phyloP scores from a whole-genome alignment of 2,113 vertebrate species.

The Sakesphorus luctuosus region DNA sequence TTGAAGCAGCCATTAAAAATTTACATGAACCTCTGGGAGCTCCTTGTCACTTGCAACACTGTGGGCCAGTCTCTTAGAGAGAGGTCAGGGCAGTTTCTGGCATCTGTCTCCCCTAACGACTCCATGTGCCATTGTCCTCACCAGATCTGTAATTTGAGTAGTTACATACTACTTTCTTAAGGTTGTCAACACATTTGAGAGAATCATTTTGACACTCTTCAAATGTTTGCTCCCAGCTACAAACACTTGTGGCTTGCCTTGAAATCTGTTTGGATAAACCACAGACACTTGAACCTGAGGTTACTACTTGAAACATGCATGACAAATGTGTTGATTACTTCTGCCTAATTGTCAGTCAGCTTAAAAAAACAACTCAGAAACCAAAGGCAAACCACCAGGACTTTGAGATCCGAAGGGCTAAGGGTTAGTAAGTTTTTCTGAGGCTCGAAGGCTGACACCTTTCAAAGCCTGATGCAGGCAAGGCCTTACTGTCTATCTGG shows the following conservation, averaged over 20 bases:
- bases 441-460: neutral
- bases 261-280: neutral
- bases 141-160: neutral
- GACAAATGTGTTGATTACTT: neutral
- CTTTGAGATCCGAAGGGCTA: neutral
- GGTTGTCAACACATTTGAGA: slow-evolving; percentile 3
- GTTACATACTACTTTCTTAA: neutral
- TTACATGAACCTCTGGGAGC: neutral
- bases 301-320: neutral
- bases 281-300: neutral
- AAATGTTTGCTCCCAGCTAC: neutral
- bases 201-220: neutral
- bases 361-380: neutral
- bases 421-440: neutral
- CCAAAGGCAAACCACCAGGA: neutral
- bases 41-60: neutral
- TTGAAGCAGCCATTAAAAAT: neutral
- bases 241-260: slow-evolving; percentile 11
- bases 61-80: neutral
- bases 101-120: accelerated
- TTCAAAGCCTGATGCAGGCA: neutral
- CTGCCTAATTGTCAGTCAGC: neutral
- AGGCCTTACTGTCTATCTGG: neutral
- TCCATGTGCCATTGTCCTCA: neutral
- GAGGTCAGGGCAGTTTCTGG: neutral